Percentiles rank a stretch among this genome's conserved stretches.
Conservation (phyloP, 2,113 vertebrate species). For the Engystomops pustulosus region DNA sequence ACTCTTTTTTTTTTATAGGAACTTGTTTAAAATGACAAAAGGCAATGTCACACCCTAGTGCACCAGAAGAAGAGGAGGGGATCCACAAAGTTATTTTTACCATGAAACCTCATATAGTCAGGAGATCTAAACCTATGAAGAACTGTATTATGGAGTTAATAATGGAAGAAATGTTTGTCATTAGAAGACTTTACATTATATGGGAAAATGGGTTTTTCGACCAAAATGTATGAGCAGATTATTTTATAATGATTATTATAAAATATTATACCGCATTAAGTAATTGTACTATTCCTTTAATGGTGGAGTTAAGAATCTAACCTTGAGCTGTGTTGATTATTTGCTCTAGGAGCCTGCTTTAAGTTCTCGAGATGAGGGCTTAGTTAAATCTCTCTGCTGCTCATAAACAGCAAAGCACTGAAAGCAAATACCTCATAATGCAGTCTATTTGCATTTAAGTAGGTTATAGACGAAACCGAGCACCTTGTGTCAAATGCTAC, state of each 20-base stretch:
- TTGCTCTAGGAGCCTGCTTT: background rate
- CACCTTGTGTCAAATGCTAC: slow-evolving; percentile 2
- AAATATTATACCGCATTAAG: background rate
- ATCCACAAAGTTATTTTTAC: no score
- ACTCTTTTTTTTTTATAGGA: no score
- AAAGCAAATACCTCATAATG: slow-evolving; percentile 31
- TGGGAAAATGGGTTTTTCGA: background rate
- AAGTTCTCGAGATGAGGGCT: background rate
- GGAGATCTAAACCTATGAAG: no score
- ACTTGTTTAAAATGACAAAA: no score
- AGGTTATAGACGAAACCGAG: slow-evolving; percentile 9
- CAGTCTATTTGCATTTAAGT: slow-evolving; percentile 42
- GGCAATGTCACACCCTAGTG: no score
- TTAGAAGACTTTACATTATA: no score
- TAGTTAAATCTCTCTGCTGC: slow-evolving; percentile 8
- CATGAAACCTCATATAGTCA: no score
- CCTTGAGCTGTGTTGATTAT: background rate
- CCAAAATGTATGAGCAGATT: background rate
- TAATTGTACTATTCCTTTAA: background rate
- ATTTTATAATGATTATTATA: background rate
- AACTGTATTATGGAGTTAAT: no score
- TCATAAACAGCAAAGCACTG: slow-evolving; percentile 45
- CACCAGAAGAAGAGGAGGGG: no score
- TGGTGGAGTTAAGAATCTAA: background rate
- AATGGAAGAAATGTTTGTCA: no score